Evolutionary conservation across 2,888 invertebrate genomes (phyloP).

Genomic region (Pollenia amentaria): DNA sequence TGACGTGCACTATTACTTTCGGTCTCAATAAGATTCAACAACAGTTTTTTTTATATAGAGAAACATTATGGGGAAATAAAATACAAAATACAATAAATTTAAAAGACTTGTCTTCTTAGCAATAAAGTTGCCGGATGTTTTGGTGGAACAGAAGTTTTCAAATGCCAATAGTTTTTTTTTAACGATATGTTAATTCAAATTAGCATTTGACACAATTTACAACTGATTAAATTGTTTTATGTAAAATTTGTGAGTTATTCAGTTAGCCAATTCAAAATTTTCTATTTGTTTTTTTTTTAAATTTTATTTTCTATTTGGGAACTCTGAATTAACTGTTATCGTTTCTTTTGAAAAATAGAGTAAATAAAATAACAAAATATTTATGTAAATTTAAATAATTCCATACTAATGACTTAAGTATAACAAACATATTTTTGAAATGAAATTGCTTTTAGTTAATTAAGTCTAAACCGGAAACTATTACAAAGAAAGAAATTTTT

Average conservation of each 20-base stretch:
- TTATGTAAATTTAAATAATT: constrained; percentile 16
- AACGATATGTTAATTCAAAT: too few species aligned
- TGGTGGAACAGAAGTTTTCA: neutral
- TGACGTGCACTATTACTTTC: constrained; percentile 50
- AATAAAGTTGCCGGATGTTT: neutral
- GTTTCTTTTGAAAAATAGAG: too few species aligned
- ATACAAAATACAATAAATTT: neutral
- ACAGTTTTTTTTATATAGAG: neutral
- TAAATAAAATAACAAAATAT: neutral
- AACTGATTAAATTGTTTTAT: too few species aligned
- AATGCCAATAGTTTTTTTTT: neutral
- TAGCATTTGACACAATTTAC: too few species aligned
- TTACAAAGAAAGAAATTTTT: too few species aligned
- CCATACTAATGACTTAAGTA: constrained; percentile 4
- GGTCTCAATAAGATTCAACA: constrained; percentile 28
- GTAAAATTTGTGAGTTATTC: too few species aligned
- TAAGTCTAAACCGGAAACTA: neutral
- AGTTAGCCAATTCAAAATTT: too few species aligned
- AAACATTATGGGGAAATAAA: constrained; percentile 6
- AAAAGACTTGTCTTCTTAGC: neutral
- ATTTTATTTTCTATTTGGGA: too few species aligned
- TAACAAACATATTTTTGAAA: constrained; percentile 19
- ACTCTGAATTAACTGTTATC: too few species aligned
- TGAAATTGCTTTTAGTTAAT: neutral
- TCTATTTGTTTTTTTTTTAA: too few species aligned